Conservation (phyloP, 2,113 vertebrate species). For the Leucopsar rothschildi region DNA sequence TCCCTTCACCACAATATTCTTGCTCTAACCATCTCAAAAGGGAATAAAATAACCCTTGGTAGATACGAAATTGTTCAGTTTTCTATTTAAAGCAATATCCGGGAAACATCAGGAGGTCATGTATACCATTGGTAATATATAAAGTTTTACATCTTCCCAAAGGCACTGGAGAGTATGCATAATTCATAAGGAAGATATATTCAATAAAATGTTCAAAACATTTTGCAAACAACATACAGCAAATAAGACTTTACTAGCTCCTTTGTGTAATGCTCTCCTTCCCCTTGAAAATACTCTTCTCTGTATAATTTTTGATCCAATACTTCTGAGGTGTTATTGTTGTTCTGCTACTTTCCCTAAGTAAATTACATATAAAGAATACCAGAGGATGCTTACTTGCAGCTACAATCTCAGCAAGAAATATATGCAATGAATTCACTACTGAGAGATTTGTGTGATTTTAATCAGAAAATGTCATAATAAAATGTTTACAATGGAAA, state of each 20-base stretch:
- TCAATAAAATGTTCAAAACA: background rate
- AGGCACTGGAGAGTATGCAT: background rate
- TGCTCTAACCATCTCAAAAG: background rate
- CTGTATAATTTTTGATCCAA: background rate
- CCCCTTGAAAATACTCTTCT: background rate
- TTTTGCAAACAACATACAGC: background rate
- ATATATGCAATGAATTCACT: background rate
- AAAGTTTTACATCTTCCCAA: background rate
- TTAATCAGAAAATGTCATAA: slow-evolving; percentile 27
- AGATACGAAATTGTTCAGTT: background rate
- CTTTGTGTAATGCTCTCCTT: background rate
- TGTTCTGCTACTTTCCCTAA: slow-evolving; percentile 1
- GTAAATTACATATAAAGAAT: background rate
- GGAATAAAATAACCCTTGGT: background rate
- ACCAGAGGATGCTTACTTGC: background rate
- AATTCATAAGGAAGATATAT: slow-evolving; percentile 19
- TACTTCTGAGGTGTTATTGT: background rate
- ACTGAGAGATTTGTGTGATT: background rate
- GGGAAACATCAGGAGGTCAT: background rate
- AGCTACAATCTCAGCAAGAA: slow-evolving; percentile 3
- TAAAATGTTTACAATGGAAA: slow-evolving; percentile 54
- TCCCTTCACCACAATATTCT: background rate
- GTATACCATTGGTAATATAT: background rate
- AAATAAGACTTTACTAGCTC: slow-evolving; percentile 11
- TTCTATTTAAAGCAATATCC: background rate